These are phyloP conservation scores for Thysanoteuthis rhombus DNA, from an alignment of 2,888 invertebrate species.

Conservation along the genomic window DNA sequence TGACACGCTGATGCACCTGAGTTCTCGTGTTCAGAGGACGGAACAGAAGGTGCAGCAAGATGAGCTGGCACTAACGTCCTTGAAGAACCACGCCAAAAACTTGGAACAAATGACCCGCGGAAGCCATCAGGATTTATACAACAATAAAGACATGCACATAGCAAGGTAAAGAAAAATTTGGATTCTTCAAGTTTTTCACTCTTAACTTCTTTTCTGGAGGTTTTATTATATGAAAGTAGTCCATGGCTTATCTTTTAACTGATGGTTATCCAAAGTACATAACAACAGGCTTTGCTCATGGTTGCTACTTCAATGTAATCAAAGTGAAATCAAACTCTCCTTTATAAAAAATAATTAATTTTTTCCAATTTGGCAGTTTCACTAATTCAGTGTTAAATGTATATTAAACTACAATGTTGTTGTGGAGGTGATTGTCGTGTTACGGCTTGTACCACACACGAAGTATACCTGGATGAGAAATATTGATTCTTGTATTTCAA, in stretches of 20 bases:
- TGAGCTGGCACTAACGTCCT: constrained; percentile 53
- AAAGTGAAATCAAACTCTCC: no score
- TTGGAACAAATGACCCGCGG: constrained; percentile 63
- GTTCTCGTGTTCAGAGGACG: constrained; percentile 56
- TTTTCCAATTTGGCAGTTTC: no score
- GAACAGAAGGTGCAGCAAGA: constrained; percentile 65
- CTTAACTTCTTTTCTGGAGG: neutral
- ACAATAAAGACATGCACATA: constrained; percentile 56
- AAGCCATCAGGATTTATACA: constrained; percentile 61
- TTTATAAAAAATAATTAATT: no score
- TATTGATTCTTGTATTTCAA: neutral
- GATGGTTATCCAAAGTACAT: no score
- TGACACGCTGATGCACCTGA: constrained; percentile 62
- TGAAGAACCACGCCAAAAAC: constrained; percentile 61
- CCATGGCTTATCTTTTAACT: no score
- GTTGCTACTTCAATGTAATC: no score
- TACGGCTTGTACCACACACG: neutral
- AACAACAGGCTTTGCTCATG: no score
- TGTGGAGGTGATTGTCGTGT: no score
- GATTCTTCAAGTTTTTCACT: neutral
- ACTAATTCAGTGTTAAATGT: no score
- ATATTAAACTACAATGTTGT: no score
- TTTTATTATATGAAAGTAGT: no score
- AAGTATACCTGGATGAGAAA: neutral
- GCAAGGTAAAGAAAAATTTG: constrained; percentile 46